Percentiles rank a stretch among this genome's conserved stretches.
These are phyloP conservation scores for Sesia bembeciformis DNA, from an alignment of 2,888 invertebrate genomes.

Conservation along the genomic window DNA sequence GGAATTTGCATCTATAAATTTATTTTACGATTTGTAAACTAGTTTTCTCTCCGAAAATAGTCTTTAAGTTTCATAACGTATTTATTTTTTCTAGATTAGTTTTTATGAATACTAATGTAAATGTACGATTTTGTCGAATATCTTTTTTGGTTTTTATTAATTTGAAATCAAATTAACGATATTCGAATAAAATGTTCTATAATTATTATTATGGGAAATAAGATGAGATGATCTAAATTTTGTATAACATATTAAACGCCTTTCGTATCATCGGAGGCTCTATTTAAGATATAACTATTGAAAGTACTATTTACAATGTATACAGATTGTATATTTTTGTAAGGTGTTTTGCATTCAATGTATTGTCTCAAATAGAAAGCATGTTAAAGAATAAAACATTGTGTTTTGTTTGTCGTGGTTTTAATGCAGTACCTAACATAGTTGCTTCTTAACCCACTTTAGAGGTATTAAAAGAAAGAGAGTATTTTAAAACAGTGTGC, in stretches of 20 bases:
- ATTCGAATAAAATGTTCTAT: neutral
- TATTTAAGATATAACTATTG: neutral
- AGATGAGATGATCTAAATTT: neutral
- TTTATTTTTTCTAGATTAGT: no score
- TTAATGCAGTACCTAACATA: slow-evolving; percentile 52
- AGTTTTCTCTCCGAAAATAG: no score
- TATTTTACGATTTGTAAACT: neutral
- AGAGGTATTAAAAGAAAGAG: neutral
- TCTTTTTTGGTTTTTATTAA: slow-evolving; percentile 32
- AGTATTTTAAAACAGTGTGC: slow-evolving; percentile 4
- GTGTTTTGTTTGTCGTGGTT: slow-evolving; percentile 71
- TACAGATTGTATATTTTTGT: slow-evolving; percentile 19
- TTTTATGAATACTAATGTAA: neutral
- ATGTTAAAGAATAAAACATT: slow-evolving; percentile 63
- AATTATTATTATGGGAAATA: neutral
- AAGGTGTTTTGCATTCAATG: slow-evolving; percentile 28
- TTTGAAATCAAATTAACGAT: slow-evolving; percentile 32
- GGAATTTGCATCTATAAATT: neutral
- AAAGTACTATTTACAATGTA: slow-evolving; percentile 21
- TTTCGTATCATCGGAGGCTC: neutral
- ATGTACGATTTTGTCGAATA: slow-evolving; percentile 6
- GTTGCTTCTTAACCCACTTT: slow-evolving; percentile 17
- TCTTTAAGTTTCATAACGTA: no score
- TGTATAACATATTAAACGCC: neutral
- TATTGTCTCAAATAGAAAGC: slow-evolving; percentile 38